These are phyloP conservation scores for Psittacula derbiana DNA, from an alignment of 2,797 vertebrate genomes.

Conservation along the genomic window DNA sequence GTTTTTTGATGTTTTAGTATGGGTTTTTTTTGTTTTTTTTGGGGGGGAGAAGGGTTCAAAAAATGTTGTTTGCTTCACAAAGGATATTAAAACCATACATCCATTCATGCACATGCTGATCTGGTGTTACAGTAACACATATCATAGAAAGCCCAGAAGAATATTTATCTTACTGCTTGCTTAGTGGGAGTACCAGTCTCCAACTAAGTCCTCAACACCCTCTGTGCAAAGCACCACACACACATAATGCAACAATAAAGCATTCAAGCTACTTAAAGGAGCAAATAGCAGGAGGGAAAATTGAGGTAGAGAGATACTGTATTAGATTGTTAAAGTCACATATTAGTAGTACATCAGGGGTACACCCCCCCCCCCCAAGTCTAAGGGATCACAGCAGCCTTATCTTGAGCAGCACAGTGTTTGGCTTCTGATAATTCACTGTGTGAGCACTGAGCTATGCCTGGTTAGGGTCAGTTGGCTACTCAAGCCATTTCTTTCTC, in stretches of 20 bases:
- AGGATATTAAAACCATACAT: neutral
- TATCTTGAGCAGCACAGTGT: neutral
- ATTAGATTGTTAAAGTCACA: neutral
- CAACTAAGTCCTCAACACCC: no score
- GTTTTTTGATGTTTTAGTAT: neutral
- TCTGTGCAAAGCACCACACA: neutral
- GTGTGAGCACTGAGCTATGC: neutral
- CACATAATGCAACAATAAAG: neutral
- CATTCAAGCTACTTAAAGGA: neutral
- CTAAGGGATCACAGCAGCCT: neutral
- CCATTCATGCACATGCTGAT: neutral
- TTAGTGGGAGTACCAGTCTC: neutral
- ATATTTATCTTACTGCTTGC: neutral
- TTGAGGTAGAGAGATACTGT: neutral
- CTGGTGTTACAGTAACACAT: neutral
- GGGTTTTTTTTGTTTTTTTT: neutral
- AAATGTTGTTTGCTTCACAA: neutral
- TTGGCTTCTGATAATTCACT: neutral
- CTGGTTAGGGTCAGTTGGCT: neutral
- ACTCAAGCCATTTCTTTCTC: neutral
- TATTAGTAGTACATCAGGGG: fast-evolving
- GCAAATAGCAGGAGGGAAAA: neutral
- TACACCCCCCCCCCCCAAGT: neutral
- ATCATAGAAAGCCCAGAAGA: neutral
- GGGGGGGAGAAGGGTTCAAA: neutral